Evolutionary conservation across 2,797 vertebrate genomes (phyloP).

Genomic region (Bovichtus diacanthus): DNA sequence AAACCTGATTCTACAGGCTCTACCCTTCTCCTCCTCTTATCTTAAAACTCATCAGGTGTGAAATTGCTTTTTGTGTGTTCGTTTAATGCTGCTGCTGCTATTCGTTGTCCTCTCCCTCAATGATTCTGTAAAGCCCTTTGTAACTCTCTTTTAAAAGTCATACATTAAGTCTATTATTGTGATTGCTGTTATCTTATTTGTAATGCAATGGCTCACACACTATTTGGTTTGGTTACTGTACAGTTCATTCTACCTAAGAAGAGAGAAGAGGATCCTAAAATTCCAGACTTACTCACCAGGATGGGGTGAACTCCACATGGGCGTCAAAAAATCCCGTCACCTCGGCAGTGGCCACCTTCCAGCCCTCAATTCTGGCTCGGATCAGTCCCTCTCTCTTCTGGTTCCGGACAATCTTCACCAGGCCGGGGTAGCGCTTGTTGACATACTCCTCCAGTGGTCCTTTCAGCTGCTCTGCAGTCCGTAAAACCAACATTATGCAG

Average conservation of each 20-base stretch:
- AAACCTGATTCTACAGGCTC: slow-evolving; percentile 13
- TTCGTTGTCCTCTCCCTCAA: slow-evolving; percentile 17
- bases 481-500: neutral
- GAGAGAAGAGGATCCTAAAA: neutral
- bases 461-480: slow-evolving; percentile 92
- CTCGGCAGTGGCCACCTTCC: slow-evolving; percentile 94
- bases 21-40: slow-evolving; percentile 12
- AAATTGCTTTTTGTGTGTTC: slow-evolving; percentile 39
- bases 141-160: slow-evolving; percentile 1
- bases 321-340: slow-evolving; percentile 97
- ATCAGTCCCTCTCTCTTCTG: slow-evolving; percentile 96
- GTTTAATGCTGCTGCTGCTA: neutral
- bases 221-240: neutral
- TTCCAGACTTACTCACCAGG: slow-evolving; percentile 87
- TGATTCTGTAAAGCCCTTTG: slow-evolving; percentile 17
- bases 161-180: neutral
- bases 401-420: slow-evolving; percentile 97
- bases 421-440: slow-evolving; percentile 94
- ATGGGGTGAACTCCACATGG: slow-evolving; percentile 96
- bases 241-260: neutral
- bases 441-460: slow-evolving; percentile 94
- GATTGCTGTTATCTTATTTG: neutral
- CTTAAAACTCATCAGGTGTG: slow-evolving; percentile 47
- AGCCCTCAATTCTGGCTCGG: slow-evolving; percentile 95
- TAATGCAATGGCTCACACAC: neutral